These are phyloP conservation scores for Drosophila eohydei DNA, from an alignment of 2,888 invertebrate genomes.

Conservation along the genomic window DNA sequence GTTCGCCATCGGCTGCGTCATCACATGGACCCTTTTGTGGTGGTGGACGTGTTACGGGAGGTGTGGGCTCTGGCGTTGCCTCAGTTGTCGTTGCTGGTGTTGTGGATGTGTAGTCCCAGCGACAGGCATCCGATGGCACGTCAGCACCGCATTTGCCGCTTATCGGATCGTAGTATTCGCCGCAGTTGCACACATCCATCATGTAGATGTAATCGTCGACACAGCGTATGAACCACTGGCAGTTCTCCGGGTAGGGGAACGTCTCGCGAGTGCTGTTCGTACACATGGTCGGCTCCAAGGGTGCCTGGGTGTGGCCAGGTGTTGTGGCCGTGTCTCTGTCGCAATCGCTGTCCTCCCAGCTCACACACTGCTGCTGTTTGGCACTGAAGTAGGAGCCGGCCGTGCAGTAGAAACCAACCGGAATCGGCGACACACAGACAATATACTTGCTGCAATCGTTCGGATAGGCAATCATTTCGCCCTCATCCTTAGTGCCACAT, in stretches of 20 bases:
- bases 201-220: constrained; percentile 68
- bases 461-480: constrained; percentile 72
- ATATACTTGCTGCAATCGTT: constrained; percentile 74
- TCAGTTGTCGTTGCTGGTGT: constrained; percentile 23
- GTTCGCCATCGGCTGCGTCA: constrained; percentile 34
- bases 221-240: constrained; percentile 73
- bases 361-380: constrained; percentile 50
- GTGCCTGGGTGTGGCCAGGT: constrained; percentile 45
- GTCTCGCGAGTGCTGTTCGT: constrained; percentile 63
- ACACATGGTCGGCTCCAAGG: constrained; percentile 59
- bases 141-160: constrained; percentile 58
- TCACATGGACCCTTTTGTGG: constrained; percentile 68
- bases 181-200: constrained; percentile 66
- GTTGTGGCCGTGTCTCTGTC: constrained; percentile 40
- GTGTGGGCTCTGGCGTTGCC: constrained; percentile 7
- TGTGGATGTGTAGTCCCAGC: constrained; percentile 61
- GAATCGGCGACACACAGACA: constrained; percentile 72
- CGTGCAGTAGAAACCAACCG: constrained; percentile 73
- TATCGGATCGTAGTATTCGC: constrained; percentile 72
- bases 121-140: constrained; percentile 70
- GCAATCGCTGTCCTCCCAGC: constrained; percentile 64
- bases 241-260: constrained; percentile 69
- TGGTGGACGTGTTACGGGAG: constrained; percentile 60
- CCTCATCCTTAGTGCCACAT: constrained; percentile 54
- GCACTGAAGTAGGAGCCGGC: constrained; percentile 63